These are phyloP conservation scores for Pseudorasbora parva DNA, from an alignment of 2,113 vertebrate genomes.

Conservation along the genomic window DNA sequence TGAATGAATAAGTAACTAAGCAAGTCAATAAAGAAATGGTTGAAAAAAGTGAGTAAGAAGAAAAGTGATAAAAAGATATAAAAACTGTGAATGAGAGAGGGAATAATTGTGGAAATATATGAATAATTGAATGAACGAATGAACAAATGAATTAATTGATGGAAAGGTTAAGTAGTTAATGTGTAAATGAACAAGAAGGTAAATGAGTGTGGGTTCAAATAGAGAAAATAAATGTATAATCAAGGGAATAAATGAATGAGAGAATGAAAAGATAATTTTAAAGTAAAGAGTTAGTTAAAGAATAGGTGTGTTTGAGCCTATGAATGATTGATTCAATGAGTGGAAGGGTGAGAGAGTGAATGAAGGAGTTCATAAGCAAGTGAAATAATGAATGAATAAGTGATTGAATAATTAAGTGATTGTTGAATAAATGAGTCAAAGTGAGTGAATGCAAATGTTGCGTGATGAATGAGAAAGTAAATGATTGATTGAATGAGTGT, in stretches of 20 bases:
- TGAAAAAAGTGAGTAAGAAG: background rate
- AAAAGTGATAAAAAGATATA: background rate
- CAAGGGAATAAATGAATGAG: background rate
- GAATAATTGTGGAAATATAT: background rate
- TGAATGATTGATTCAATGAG: background rate
- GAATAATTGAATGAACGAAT: background rate
- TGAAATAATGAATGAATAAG: background rate
- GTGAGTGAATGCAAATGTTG: too few relatives aligned
- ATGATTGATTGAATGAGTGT: too few relatives aligned
- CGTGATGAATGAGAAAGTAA: too few relatives aligned
- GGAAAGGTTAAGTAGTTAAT: background rate
- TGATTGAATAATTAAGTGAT: background rate
- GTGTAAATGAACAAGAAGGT: background rate
- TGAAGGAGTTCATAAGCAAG: background rate
- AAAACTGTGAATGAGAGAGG: background rate
- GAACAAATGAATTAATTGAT: too few relatives aligned
- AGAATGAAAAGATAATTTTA: background rate
- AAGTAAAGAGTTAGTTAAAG: too few relatives aligned
- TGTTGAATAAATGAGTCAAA: background rate
- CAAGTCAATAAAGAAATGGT: background rate
- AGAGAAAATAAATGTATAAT: too few relatives aligned
- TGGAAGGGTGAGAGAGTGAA: background rate
- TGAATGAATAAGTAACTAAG: background rate
- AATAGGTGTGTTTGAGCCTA: background rate
- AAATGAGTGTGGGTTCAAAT: background rate